These are phyloP conservation scores for Meloidogyne exigua DNA, from an alignment of 1,140 invertebrate species.

Conservation along the genomic window DNA sequence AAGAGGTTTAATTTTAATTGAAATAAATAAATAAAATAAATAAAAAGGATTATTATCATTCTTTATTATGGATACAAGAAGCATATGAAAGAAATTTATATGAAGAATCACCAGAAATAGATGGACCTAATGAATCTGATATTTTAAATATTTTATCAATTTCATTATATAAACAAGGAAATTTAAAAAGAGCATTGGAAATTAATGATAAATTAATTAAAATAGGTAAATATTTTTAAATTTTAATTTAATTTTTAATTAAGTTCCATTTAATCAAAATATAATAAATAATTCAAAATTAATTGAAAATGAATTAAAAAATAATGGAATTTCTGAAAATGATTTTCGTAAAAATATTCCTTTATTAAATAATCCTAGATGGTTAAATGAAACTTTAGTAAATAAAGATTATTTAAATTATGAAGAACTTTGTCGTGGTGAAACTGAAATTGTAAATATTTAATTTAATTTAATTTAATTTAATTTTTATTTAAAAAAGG, in stretches of 20 bases:
- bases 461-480: neutral
- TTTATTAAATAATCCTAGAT: neutral
- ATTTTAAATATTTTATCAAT: constrained; percentile 1
- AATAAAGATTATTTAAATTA: constrained; percentile 34
- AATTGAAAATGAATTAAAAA: neutral
- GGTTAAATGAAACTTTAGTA: neutral
- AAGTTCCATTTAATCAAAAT: neutral
- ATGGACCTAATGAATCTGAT: neutral
- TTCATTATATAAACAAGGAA: constrained; percentile 81
- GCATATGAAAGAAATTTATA: neutral
- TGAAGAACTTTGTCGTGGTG: constrained; percentile 50
- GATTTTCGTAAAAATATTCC: neutral
- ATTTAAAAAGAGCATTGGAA: constrained; percentile 78
- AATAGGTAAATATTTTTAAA: constrained; percentile 13
- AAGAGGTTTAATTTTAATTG: neutral
- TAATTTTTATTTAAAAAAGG: neutral
- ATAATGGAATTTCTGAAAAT: neutral
- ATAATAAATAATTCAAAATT: constrained; percentile 8
- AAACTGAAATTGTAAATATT: neutral
- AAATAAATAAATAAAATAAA: neutral
- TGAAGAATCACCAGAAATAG: neutral
- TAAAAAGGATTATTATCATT: constrained; percentile 6
- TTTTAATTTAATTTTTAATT: neutral
- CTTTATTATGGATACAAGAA: constrained; percentile 1
- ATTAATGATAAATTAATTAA: constrained; percentile 81